phyloP scores from a whole-genome alignment of 64 coral and sea anemone species.

The Montipora foliosa region DNA sequence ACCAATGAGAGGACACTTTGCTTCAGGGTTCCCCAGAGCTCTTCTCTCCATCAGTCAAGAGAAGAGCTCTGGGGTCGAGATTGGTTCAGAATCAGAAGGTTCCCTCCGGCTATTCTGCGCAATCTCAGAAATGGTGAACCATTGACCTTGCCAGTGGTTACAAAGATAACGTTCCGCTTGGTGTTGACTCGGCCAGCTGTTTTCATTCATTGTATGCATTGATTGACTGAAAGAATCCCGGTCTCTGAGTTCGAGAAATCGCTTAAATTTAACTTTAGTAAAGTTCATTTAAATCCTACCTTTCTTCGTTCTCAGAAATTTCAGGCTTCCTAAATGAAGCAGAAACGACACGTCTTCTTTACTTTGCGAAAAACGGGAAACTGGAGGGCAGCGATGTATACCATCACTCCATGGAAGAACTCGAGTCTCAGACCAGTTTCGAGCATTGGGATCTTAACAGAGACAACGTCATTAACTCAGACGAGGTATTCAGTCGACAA shows the following conservation, averaged over 20 bases:
- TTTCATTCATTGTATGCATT: too few relatives aligned
- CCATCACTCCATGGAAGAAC: constrained; percentile 11
- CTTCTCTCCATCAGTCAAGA: too few relatives aligned
- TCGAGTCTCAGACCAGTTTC: constrained; percentile 30
- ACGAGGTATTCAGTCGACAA: constrained; percentile 32
- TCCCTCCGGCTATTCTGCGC: too few relatives aligned
- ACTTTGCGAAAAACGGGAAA: constrained; percentile 15
- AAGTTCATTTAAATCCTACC: not conserved
- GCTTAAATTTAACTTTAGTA: not conserved
- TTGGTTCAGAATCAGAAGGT: too few relatives aligned
- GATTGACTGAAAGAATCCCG: too few relatives aligned
- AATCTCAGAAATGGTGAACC: too few relatives aligned
- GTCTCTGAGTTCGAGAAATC: not conserved
- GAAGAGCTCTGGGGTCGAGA: too few relatives aligned
- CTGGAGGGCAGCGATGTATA: constrained; percentile 59
- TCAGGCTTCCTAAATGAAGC: constrained; percentile 47
- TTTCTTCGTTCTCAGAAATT: constrained; percentile 40
- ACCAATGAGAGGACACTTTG: too few relatives aligned
- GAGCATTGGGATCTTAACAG: constrained; percentile 60
- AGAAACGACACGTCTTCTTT: constrained; percentile 32
- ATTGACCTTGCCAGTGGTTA: too few relatives aligned
- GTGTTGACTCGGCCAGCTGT: too few relatives aligned
- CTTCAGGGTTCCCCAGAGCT: too few relatives aligned
- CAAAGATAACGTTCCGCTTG: too few relatives aligned
- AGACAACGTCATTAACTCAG: constrained; percentile 39